phyloP scores from a whole-genome alignment of 2,888 invertebrate species.

The Drosophila imparisetae region DNA sequence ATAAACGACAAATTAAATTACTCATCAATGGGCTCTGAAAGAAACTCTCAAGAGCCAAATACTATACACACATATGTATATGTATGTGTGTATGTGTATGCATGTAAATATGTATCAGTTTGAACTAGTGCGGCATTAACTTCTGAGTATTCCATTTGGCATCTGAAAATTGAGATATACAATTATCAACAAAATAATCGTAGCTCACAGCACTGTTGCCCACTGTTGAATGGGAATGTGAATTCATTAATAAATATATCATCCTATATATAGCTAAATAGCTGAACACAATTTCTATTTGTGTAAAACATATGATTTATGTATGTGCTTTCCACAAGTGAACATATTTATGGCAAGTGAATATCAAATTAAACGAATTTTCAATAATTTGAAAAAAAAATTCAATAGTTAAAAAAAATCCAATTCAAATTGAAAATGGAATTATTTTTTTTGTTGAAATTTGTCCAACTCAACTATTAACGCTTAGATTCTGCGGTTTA shows the following conservation, averaged over 20 bases:
- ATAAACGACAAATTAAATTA: conserved; percentile 81
- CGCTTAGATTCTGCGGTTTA: not conserved
- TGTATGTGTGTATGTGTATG: not conserved
- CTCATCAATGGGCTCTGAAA: conserved; percentile 62
- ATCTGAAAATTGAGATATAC: not conserved
- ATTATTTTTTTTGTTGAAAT: not conserved
- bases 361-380: too few species aligned
- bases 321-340: too few species aligned
- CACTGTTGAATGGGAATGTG: not conserved
- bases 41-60: conserved; percentile 29
- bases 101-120: not conserved
- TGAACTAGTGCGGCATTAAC: conserved; percentile 26
- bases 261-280: not conserved
- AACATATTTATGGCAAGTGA: not conserved
- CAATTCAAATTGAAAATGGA: not conserved
- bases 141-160: conserved; percentile 13
- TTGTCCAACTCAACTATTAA: not conserved
- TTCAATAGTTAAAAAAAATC: too few species aligned
- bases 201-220: conserved; percentile 2
- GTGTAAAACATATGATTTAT: too few species aligned
- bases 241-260: not conserved
- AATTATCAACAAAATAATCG: not conserved
- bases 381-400: not conserved
- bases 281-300: not conserved
- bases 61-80: not conserved